A percentile compares a stretch with the other conserved stretches of the same genome.
Conservation (phyloP, 2,888 invertebrate species). For the Gastrophysa polygoni region DNA sequence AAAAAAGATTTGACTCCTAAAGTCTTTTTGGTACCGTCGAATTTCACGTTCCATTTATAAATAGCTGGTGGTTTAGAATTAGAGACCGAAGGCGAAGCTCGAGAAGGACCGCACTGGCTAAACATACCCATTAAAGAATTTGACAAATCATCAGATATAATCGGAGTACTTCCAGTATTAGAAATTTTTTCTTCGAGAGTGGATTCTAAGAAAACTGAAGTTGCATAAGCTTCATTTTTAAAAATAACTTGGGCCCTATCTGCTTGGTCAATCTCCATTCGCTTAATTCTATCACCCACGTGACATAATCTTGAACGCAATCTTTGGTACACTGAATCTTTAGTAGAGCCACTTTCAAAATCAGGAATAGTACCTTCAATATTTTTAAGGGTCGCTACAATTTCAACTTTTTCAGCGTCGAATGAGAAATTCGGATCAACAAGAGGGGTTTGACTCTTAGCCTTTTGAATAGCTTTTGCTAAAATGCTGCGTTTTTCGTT, state of each 20-base stretch:
- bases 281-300: neutral
- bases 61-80: conserved; percentile 1
- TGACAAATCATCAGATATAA: neutral
- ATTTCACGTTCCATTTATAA: conserved; percentile 17
- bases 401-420: neutral
- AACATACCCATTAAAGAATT: neutral
- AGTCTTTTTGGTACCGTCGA: conserved; percentile 13
- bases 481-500: conserved; percentile 5
- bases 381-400: neutral
- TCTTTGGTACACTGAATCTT: conserved; percentile 9
- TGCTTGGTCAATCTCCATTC: conserved; percentile 5
- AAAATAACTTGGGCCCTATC: neutral
- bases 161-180: neutral
- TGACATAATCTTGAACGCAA: conserved; percentile 6
- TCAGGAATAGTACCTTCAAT: neutral
- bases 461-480: neutral
- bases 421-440: neutral
- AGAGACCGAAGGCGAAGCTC: neutral
- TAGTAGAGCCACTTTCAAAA: neutral
- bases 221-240: conserved; percentile 13
- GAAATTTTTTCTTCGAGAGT: neutral
- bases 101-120: neutral
- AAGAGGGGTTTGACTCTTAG: neutral
- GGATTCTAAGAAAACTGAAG: neutral
- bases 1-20: conserved; percentile 19